Conservation (phyloP, 2,888 invertebrate species). For the Drosophila aldrichi region DNA sequence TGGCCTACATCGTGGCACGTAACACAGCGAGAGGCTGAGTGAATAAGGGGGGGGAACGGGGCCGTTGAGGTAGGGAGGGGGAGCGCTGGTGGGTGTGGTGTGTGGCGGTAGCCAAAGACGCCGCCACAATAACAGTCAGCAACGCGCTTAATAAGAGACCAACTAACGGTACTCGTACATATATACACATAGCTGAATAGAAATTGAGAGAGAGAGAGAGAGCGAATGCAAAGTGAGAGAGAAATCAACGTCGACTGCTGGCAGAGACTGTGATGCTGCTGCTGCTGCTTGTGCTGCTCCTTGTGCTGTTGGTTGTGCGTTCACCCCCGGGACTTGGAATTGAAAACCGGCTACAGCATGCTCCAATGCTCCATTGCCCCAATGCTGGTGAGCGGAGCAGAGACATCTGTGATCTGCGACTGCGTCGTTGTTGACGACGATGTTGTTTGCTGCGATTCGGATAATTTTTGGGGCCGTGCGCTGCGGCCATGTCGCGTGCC, state of each 20-base stretch:
- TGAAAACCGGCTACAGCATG: slow-evolving; percentile 35
- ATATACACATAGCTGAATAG: slow-evolving; percentile 34
- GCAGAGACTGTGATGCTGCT: slow-evolving; percentile 11
- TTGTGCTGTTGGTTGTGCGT: background rate
- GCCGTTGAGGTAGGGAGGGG: background rate
- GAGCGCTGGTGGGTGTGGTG: background rate
- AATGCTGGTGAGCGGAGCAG: slow-evolving; percentile 35
- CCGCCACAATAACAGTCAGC: slow-evolving; percentile 31
- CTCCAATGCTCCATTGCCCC: slow-evolving; percentile 46
- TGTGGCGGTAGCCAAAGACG: background rate
- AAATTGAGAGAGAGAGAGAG: slow-evolving; percentile 1
- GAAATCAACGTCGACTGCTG: slow-evolving; percentile 1
- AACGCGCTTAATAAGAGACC: slow-evolving; percentile 46
- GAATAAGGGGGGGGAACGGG: no score
- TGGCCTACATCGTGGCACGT: slow-evolving; percentile 48
- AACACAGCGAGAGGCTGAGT: slow-evolving; percentile 13
- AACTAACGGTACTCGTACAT: slow-evolving; percentile 7
- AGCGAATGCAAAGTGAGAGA: slow-evolving; percentile 1
- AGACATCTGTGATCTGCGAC: slow-evolving; percentile 28
- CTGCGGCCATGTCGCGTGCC: slow-evolving; percentile 47
- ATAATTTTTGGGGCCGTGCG: slow-evolving; percentile 36
- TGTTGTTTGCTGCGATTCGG: slow-evolving; percentile 30
- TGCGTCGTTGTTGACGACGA: slow-evolving; percentile 36
- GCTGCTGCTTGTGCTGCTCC: no score
- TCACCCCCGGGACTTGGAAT: slow-evolving; percentile 17